Evolutionary conservation across 2,113 vertebrate genomes (phyloP), one percentile per base, ranked within the genome.

Genomic region (Eulemur macaco): DNA sequence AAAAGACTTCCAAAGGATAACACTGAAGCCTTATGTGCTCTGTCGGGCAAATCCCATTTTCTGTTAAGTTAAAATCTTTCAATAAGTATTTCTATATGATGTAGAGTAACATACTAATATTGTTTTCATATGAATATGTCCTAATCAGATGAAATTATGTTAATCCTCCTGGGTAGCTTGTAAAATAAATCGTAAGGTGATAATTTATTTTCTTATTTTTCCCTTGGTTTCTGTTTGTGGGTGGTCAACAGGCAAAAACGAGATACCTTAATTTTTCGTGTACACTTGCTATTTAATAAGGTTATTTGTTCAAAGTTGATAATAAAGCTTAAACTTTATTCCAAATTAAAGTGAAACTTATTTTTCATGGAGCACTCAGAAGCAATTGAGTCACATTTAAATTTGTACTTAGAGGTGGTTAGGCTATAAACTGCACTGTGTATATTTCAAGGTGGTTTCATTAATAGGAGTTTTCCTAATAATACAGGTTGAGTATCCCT

Each of bases 131-230:
- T 54, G 25, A 94, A 25, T 63, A 29, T 77, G 64, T 56, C 52
- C 7, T 94, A 58, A 69, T 66, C 90, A 54, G n/a, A 18, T 81
- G 34, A 93, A 86, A 76, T 74, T 81, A 50, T 18, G 37, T 77
- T 89, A 71, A 84, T 78, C 17, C 6, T 83, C 13, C 11, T 83
- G 27, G 29, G 31, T 87, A 83, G 58, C 31, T 71, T 73, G 14
- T 92, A 58, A 69, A 71, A 45, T 85, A 93, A 68, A 21, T 73
- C 58, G 25, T 84, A 84, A 90, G 71, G 13, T 86, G 42, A 31
- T 92, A 76, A 85, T 66, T 76, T 25, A 86, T 54, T 93, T 91
- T 89, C 29, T 6, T 89, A 11, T 76, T 86, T 93, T 68, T 20
- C 34, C 14, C 10, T 81, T 21, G 17, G 25, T 84, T 97, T 93